A percentile compares a stretch with the other conserved stretches of the same genome.
Evolutionary conservation across 2,888 invertebrate genomes (phyloP).

Genomic region (Heliconius sara): DNA sequence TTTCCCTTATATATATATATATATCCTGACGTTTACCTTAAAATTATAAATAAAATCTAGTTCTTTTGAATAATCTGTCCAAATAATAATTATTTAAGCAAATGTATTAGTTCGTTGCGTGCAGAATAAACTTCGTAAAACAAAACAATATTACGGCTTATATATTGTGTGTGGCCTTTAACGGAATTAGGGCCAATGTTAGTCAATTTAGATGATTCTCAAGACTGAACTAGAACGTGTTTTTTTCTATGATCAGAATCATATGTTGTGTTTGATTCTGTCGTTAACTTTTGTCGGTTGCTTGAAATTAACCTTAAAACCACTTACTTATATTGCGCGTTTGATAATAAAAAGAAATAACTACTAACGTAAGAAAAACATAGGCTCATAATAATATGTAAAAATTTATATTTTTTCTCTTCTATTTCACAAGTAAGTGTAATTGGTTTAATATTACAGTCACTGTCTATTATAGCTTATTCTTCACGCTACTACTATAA

Average conservation of each 20-base stretch:
- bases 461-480: not conserved
- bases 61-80: too few species aligned
- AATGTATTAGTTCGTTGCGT: not conserved
- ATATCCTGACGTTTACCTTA: too few species aligned
- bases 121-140: slow-evolving; percentile 34
- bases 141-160: slow-evolving; percentile 27
- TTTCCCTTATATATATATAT: not conserved
- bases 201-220: slow-evolving; percentile 78
- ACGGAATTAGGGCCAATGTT: slow-evolving; percentile 60
- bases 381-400: not conserved
- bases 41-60: too few species aligned
- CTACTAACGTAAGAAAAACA: not conserved
- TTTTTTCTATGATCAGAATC: slow-evolving; percentile 30
- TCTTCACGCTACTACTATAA: not conserved
- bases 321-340: not conserved
- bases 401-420: not conserved
- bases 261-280: not conserved
- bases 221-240: slow-evolving; percentile 76
- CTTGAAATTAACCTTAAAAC: not conserved
- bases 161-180: slow-evolving; percentile 44
- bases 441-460: not conserved
- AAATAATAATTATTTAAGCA: too few species aligned
- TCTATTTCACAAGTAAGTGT: not conserved
- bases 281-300: not conserved
- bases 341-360: slow-evolving; percentile 13